Evolutionary conservation across 1,140 invertebrate genomes (phyloP).

Genomic region (Hyles euphorbiae): DNA sequence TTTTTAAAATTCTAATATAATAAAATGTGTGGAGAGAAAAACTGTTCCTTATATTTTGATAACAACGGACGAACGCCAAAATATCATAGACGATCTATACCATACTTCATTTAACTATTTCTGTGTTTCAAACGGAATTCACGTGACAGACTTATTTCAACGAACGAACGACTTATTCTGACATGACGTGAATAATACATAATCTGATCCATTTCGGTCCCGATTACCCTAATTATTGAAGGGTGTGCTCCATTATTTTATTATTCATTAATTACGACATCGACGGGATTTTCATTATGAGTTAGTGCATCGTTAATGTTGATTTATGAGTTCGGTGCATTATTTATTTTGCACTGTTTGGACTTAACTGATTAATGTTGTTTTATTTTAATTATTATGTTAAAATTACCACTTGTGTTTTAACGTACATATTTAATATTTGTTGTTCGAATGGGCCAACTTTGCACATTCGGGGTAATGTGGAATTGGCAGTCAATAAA

Average conservation of each 20-base stretch:
- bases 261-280: constrained; percentile 14
- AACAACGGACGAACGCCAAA: too few relatives aligned
- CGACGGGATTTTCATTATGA: constrained; percentile 10
- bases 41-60: too few relatives aligned
- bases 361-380: constrained; percentile 1
- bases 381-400: too few relatives aligned
- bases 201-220: background rate
- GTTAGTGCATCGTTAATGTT: constrained; percentile 2
- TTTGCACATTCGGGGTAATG: too few relatives aligned
- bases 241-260: constrained; percentile 7
- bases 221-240: constrained; percentile 10
- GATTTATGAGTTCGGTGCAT: background rate
- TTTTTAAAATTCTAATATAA: too few relatives aligned
- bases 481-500: background rate
- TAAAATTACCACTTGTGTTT: background rate
- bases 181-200: background rate
- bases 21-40: too few relatives aligned
- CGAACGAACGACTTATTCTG: too few relatives aligned
- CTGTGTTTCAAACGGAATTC: too few relatives aligned
- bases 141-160: too few relatives aligned
- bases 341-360: constrained; percentile 2
- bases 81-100: too few relatives aligned
- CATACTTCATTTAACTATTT: too few relatives aligned
- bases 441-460: too few relatives aligned
- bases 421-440: constrained; percentile 22